Conservation (phyloP, 2,113 vertebrate species). For the Apteryx mantelli region DNA sequence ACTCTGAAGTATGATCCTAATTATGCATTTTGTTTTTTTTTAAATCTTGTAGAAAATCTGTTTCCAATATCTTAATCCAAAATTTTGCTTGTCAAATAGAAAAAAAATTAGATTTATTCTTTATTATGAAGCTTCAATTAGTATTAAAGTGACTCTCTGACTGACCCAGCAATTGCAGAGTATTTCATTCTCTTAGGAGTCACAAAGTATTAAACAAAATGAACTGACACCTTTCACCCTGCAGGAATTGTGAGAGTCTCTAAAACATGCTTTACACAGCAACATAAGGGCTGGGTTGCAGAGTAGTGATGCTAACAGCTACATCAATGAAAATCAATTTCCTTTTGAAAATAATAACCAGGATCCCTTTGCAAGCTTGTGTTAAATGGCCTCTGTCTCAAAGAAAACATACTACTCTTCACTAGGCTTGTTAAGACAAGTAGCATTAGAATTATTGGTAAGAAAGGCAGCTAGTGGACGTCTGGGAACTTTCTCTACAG, state of each 20-base stretch:
- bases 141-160: not conserved
- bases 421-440: not conserved
- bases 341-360: not conserved
- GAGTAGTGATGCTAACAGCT: not conserved
- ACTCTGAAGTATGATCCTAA: not conserved
- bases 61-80: not conserved
- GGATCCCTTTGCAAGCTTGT: not conserved
- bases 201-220: not conserved
- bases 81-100: not conserved
- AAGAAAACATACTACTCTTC: not conserved
- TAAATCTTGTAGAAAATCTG: not conserved
- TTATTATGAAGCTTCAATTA: not conserved
- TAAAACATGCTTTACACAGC: not conserved
- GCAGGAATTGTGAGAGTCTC: not conserved
- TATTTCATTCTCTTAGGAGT: not conserved
- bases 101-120: not conserved
- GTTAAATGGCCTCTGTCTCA: not conserved
- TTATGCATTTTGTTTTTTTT: not conserved
- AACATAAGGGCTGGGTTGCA: not conserved
- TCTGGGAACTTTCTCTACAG: not conserved
- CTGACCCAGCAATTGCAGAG: not conserved
- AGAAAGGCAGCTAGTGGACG: not conserved
- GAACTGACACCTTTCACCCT: not conserved
- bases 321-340: not conserved
- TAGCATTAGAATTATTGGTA: not conserved